Conservation (phyloP, 1,140 invertebrate species). For the Meloidogyne exigua region DNA sequence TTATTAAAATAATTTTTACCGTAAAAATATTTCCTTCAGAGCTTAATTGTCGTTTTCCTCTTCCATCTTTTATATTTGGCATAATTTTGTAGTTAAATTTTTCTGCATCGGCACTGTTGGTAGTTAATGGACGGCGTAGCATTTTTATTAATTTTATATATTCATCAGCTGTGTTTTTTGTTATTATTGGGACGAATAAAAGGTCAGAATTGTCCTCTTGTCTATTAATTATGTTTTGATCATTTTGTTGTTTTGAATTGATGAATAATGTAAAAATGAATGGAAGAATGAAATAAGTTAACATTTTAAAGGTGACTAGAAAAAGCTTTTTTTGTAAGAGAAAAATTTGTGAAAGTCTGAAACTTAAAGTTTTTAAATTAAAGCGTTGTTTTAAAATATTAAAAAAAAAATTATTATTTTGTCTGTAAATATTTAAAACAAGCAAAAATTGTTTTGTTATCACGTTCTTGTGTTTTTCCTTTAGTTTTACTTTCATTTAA, state of each 20-base stretch:
- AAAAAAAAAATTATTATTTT: no score
- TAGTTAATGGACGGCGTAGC: not conserved
- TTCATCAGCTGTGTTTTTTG: not conserved
- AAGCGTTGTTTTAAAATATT: no score
- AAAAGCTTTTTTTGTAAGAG: not conserved
- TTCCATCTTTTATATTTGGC: not conserved
- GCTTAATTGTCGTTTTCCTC: not conserved
- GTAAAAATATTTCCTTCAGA: not conserved
- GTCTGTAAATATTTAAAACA: no score
- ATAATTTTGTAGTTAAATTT: not conserved
- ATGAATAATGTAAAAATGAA: not conserved
- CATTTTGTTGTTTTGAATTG: not conserved
- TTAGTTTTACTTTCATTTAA: no score
- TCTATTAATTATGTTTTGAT: no score
- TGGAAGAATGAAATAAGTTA: not conserved
- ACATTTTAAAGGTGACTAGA: no score
- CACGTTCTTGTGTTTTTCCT: no score
- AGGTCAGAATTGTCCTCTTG: not conserved
- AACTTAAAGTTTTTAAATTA: no score
- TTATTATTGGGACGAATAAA: not conserved
- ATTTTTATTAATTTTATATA: constrained; percentile 1
- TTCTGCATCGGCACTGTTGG: not conserved
- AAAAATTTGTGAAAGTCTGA: not conserved
- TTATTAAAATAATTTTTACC: not conserved
- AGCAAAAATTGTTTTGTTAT: no score